Evolutionary conservation across 2,888 invertebrate species (phyloP), one percentile per base, ranked within the genome.

Genomic region (Nematopogon swammerdamellus): DNA sequence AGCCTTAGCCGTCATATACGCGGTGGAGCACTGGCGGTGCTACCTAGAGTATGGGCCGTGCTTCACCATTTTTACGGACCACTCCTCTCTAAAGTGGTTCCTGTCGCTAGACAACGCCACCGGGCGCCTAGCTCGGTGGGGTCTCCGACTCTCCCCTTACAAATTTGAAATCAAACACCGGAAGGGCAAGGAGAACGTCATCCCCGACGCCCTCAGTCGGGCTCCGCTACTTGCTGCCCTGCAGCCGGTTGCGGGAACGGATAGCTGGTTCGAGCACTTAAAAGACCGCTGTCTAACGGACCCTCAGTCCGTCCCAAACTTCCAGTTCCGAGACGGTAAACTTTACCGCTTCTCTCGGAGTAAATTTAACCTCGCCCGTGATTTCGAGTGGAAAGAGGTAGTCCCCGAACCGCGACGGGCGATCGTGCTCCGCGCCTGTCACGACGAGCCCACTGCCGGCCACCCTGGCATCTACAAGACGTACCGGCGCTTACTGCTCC

Each of bases 381-480:
- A 36, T 14, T 36, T 36, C 14, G 14, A 36, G 36, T 36, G 36
- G 36, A 36, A 36, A 14, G 11, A 14, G 3, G 36, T 36, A 14
- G 36, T 36, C 3, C 36, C 36, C 36, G 14, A 8, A 8, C 11
- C 11, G 3, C 36, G 11, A 14, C 36, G 36, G 3, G 36, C 8
- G 3, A 3, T 14, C 11, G n/a, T 36, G n/a, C 36, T 36, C n/a
- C 36, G n/a, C n/a, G 4, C 36, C 8, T 36, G 36, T 14, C 36
- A 36, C 14, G 36, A 36, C 46, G 52, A 47, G 6, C 55, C 51
- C 10, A 55, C 52, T 2, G 49, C 55, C 2, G 58, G 51, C 14
- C 58, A 59, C 52, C 46, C 56, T 0, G 50, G 58, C 3, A 54
- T 57, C 19, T 55, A 56, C 44, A 59, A 60, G 51, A 60, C 60